Base-by-base conservation (phyloP, 2,113 vertebrate genomes). In the Phaethornis superciliosus region DNA sequence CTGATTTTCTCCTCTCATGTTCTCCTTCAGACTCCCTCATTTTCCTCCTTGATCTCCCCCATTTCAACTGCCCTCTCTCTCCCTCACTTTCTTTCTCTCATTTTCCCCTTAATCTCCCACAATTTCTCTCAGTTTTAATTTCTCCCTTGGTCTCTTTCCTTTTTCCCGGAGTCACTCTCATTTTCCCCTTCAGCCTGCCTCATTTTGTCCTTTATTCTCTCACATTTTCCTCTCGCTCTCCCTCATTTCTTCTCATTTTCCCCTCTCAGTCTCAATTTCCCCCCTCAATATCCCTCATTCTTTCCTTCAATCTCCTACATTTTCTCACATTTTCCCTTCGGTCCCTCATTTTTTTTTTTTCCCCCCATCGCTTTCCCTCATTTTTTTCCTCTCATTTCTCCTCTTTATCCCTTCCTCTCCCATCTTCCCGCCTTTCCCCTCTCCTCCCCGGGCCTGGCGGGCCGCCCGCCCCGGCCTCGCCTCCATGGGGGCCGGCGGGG, bases 41-140 rank as follows among this genome's bases (percentile, higher is more conserved):
- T 77, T 47, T 54, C 7, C 40, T 30, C 32, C 23, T 58, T 16
- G 5, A 1, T 33, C 24, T 21, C 33, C 15, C 37, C 42, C 49
- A n/a, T 42, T 84, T 52, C n/a, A 86, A 6, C 32, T 55, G 49
- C 19, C 6, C 6, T 28, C 15, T 1, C 3, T 24, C 10, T 35
- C 54, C 24, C 40, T 47, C 15, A 10, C 55, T 75, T 68, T 44
- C 37, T 46, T 15, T 33, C 6, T 30, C 26, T 59, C 6, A 2
- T 17, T 46, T 17, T 0, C 30, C 8, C 51, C 7, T 52, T n/a
- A 2, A 0, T 33, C 16, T 47, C 49, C 27, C 12, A 8, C 7
- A 19, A n/a, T 47, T 20, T 9, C 28, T 23, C n/a, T 16, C 55
- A 8, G 10, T 56, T 40, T 32, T 15, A 15, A 54, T 17, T 54